Percentiles rank a stretch among this genome's conserved stretches.
Conservation (phyloP, 2,113 vertebrate species). For the Pipra filicauda region DNA sequence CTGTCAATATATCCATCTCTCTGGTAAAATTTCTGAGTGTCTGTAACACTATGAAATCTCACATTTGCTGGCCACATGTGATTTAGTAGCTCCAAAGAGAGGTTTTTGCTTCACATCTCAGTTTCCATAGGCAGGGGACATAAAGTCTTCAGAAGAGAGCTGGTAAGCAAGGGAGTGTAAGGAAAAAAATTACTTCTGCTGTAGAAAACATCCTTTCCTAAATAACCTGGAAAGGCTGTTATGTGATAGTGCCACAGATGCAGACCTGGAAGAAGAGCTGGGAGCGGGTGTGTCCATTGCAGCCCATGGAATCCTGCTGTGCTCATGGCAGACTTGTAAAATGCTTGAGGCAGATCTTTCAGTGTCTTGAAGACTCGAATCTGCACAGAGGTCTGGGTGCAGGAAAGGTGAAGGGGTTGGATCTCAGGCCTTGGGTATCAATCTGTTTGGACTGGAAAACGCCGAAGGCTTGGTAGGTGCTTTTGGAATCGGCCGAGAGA, state of each 20-base stretch:
- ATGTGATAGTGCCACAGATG: neutral
- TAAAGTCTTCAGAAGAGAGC: neutral
- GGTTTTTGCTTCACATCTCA: neutral
- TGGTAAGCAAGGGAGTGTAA: neutral
- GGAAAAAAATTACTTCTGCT: neutral
- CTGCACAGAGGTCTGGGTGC: neutral
- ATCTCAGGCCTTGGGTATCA: neutral
- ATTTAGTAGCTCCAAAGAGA: neutral
- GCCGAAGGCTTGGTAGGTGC: neutral
- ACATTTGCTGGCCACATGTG: neutral
- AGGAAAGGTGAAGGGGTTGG: neutral
- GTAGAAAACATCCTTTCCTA: neutral
- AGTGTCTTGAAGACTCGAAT: neutral
- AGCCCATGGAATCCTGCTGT: neutral
- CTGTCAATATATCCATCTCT: neutral
- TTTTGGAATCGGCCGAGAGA: neutral
- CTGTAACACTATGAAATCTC: neutral
- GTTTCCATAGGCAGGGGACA: neutral
- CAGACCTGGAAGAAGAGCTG: neutral
- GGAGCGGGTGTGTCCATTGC: neutral
- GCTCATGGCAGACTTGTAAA: neutral
- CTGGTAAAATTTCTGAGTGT: neutral
- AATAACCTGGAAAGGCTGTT: neutral
- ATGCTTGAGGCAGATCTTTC: neutral
- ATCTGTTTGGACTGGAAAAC: neutral